A percentile compares a stretch with the other conserved stretches of the same genome.
Evolutionary conservation across 2,888 invertebrate species (phyloP).

Genomic region (Yponomeuta sedellus): DNA sequence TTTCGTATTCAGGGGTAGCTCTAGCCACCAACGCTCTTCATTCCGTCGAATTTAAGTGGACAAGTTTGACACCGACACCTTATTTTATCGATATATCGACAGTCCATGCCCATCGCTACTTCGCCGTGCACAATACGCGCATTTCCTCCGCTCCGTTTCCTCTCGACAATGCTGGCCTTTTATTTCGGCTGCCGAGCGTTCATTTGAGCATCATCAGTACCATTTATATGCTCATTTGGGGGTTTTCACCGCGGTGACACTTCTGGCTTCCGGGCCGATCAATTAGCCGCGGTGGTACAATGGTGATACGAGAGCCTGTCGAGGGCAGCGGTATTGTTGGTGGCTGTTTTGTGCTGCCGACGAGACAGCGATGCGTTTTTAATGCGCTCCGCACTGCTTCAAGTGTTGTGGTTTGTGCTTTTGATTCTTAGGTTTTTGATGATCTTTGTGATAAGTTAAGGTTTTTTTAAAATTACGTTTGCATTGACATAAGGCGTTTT

Average conservation of each 20-base stretch:
- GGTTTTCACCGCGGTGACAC: slow-evolving; percentile 52
- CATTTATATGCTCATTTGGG: slow-evolving; percentile 65
- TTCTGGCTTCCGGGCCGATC: slow-evolving; percentile 51
- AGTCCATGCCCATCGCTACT: too few relatives aligned
- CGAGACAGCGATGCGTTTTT: slow-evolving; percentile 1
- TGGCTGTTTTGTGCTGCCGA: background rate
- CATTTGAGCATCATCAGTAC: slow-evolving; percentile 33
- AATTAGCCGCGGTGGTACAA: slow-evolving; percentile 45
- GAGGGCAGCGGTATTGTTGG: background rate
- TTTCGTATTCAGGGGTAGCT: too few relatives aligned
- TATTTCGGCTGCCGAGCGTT: slow-evolving; percentile 31
- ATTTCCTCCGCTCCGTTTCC: slow-evolving; percentile 38
- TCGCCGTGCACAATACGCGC: slow-evolving; percentile 34
- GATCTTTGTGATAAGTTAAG: background rate
- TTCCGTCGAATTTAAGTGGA: too few relatives aligned
- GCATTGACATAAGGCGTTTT: too few relatives aligned
- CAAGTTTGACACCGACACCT: too few relatives aligned
- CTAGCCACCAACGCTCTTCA: too few relatives aligned
- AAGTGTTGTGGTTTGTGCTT: background rate
- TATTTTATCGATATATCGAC: too few relatives aligned
- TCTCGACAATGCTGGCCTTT: slow-evolving; percentile 36
- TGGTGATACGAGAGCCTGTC: background rate
- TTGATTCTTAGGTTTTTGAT: background rate
- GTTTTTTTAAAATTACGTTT: background rate
- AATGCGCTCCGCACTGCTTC: background rate